Evolutionary conservation across 2,888 invertebrate genomes (phyloP).

Genomic region (Drosophila kanekoi): DNA sequence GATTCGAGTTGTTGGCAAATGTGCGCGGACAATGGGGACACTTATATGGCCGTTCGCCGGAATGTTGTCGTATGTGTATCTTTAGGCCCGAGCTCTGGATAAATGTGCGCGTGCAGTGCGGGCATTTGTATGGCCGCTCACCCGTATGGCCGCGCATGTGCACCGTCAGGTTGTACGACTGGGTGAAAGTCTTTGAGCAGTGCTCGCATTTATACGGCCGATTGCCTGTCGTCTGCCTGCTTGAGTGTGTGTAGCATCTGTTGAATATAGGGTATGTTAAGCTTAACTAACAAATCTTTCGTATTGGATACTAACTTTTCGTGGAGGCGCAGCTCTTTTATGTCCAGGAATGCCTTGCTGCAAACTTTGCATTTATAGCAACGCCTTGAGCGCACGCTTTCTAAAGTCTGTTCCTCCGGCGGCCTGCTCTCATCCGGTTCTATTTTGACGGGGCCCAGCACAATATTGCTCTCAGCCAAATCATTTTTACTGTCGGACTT

Average conservation of each 20-base stretch:
- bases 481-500: not conserved
- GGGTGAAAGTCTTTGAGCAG: conserved; percentile 3
- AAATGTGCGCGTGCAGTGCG: not conserved
- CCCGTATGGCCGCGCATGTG: conserved; percentile 17
- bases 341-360: not conserved
- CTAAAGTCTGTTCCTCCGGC: not conserved
- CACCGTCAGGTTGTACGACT: not conserved
- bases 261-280: too few relatives aligned
- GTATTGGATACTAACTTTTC: conserved; percentile 15
- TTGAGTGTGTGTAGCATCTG: conserved; percentile 14
- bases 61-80: conserved; percentile 10
- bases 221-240: not conserved
- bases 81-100: not conserved
- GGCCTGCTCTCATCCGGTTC: not conserved
- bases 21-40: conserved; percentile 21
- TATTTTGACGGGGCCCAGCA: not conserved
- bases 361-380: conserved; percentile 12
- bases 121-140: conserved; percentile 1
- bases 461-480: not conserved
- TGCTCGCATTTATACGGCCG: conserved; percentile 10
- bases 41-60: conserved; percentile 11
- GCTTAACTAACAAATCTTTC: too few relatives aligned
- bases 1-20: conserved; percentile 8
- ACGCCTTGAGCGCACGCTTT: not conserved
- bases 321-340: not conserved